Evolutionary conservation across 2,888 invertebrate genomes (phyloP).

Genomic region (Rhyacophila evoluta): DNA sequence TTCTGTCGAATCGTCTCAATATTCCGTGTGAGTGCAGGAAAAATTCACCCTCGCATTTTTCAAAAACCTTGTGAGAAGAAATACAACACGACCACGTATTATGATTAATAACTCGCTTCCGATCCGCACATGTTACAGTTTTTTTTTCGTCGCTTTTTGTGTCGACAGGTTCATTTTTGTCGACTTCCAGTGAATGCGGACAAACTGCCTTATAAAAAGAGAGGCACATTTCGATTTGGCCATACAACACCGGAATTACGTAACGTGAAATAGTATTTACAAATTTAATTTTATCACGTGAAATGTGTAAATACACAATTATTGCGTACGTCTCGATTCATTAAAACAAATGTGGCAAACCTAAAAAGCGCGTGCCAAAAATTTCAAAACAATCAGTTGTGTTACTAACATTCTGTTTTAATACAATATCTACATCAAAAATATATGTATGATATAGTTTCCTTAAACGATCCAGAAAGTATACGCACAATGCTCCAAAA

Average conservation of each 20-base stretch:
- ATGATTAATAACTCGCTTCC: constrained; percentile 28
- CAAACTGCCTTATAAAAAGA: not conserved
- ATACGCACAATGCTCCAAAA: no score
- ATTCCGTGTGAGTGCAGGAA: not conserved
- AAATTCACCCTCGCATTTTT: not conserved
- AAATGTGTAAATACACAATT: no score
- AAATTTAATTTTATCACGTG: no score
- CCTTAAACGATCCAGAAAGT: no score
- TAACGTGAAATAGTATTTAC: no score
- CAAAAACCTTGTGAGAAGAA: not conserved
- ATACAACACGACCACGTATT: constrained; percentile 13
- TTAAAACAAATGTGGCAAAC: no score
- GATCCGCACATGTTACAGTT: constrained; percentile 17
- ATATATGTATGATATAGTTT: no score
- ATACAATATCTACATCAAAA: no score
- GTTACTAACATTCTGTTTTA: no score
- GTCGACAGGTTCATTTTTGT: not conserved
- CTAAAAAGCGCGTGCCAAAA: no score
- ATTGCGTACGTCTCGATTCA: no score
- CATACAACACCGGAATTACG: not conserved
- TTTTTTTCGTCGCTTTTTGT: constrained; percentile 8
- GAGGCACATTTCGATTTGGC: not conserved
- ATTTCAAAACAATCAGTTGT: no score
- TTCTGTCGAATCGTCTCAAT: not conserved
- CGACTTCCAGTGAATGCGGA: not conserved